Conservation (phyloP, 1,140 invertebrate species). For the Neodiprion pinetum region DNA sequence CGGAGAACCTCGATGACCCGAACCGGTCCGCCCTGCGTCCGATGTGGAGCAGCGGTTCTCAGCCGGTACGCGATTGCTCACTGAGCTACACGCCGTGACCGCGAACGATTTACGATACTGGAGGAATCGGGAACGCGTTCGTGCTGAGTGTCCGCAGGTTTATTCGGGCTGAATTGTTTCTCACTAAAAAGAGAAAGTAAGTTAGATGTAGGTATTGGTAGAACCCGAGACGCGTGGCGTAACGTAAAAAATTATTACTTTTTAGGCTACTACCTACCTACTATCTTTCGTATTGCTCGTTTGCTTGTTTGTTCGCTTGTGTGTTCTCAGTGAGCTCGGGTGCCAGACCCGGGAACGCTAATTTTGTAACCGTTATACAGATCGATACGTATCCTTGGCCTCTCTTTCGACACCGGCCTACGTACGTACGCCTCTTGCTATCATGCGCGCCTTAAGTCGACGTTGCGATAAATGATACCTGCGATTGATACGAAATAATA, state of each 20-base stretch:
- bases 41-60: conserved; percentile 46
- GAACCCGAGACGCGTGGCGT: not conserved
- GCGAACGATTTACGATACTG: too few species aligned
- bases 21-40: conserved; percentile 56
- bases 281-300: too few species aligned
- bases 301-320: too few species aligned
- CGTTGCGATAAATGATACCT: too few species aligned
- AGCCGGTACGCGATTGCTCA: conserved; percentile 34
- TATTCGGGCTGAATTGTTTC: not conserved
- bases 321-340: not conserved
- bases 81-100: too few species aligned
- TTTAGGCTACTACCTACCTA: not conserved
- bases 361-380: too few species aligned
- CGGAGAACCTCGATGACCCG: conserved; percentile 51
- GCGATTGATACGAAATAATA: too few species aligned
- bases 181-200: conserved; percentile 10
- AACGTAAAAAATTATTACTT: not conserved
- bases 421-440: too few species aligned
- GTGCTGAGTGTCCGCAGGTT: not conserved
- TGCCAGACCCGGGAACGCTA: too few species aligned
- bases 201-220: not conserved
- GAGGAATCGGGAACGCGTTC: not conserved
- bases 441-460: too few species aligned
- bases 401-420: not conserved
- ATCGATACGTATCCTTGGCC: too few species aligned